phyloP scores from a whole-genome alignment of 2,888 invertebrate genomes.

The Trileptium ribeirensis region DNA sequence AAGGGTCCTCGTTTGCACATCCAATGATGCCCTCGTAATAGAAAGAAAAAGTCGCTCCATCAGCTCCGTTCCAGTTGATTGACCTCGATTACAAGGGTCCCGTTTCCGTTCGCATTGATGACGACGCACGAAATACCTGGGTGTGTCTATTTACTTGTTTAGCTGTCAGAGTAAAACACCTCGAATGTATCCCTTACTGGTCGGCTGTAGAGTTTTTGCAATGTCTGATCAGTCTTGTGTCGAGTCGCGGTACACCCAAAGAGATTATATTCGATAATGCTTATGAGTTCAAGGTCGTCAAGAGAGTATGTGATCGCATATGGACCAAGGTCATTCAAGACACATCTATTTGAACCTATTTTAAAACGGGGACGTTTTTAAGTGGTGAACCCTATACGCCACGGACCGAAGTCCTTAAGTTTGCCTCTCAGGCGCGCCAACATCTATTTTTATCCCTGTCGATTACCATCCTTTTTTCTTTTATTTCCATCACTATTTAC shows the following conservation, averaged over 20 bases:
- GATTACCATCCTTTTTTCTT: too few relatives aligned
- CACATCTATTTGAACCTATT: background rate
- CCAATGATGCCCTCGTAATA: too few relatives aligned
- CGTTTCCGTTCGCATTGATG: conserved; percentile 39
- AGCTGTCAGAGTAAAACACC: conserved; percentile 48
- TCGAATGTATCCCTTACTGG: conserved; percentile 49
- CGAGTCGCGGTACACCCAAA: conserved; percentile 44
- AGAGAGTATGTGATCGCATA: conserved; percentile 42
- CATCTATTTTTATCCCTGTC: too few relatives aligned
- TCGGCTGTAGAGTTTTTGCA: conserved; percentile 44
- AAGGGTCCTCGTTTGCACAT: too few relatives aligned
- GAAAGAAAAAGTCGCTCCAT: too few relatives aligned
- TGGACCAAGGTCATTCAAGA: conserved; percentile 8
- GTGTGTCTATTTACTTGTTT: conserved; percentile 52
- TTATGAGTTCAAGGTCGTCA: conserved; percentile 49
- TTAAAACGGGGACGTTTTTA: too few relatives aligned
- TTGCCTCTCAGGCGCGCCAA: too few relatives aligned
- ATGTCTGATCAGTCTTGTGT: conserved; percentile 46
- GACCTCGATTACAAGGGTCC: conserved; percentile 53
- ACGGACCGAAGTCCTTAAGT: too few relatives aligned
- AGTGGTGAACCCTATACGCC: too few relatives aligned
- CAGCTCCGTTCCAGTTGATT: conserved; percentile 25
- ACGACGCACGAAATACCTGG: conserved; percentile 42
- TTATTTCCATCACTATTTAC: too few relatives aligned
- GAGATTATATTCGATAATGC: conserved; percentile 52